A percentile compares a stretch with the other conserved stretches of the same genome.
Evolutionary conservation across 2,797 vertebrate species (phyloP).

Genomic region (Bovichtus variegatus): DNA sequence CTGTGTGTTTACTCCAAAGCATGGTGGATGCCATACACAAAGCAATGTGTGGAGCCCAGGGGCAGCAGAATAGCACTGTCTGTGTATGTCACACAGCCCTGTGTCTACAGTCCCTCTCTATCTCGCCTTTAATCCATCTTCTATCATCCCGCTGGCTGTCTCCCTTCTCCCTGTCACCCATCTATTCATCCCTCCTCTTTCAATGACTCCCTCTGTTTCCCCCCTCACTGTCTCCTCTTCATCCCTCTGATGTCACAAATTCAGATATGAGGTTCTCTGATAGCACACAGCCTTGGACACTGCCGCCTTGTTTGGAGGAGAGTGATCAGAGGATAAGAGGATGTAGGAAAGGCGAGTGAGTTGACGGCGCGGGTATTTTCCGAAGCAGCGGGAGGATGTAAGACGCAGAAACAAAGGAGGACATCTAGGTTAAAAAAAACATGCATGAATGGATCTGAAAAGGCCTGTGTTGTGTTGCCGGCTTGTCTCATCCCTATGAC

Average conservation of each 20-base stretch:
- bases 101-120: slow-evolving; percentile 51
- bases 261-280: slow-evolving; percentile 67
- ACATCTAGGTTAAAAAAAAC: slow-evolving; percentile 79
- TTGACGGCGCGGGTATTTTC: slow-evolving; percentile 45
- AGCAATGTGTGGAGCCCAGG: slow-evolving; percentile 41
- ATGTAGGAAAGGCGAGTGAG: slow-evolving; percentile 38
- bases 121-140: slow-evolving; percentile 68
- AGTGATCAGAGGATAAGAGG: slow-evolving; percentile 60
- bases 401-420: slow-evolving; percentile 76
- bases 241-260: slow-evolving; percentile 70
- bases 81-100: slow-evolving; percentile 55
- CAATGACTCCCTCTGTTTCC: slow-evolving; percentile 59
- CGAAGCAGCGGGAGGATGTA: slow-evolving; percentile 53
- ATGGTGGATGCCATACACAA: slow-evolving; percentile 56
- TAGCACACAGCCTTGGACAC: slow-evolving; percentile 59
- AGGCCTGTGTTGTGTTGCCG: slow-evolving; percentile 71
- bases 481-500: slow-evolving; percentile 74
- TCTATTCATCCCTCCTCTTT: slow-evolving; percentile 63
- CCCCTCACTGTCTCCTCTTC: slow-evolving; percentile 47
- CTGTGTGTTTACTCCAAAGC: slow-evolving; percentile 46
- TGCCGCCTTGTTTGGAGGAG: slow-evolving; percentile 60
- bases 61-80: slow-evolving; percentile 57
- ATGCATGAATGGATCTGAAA: slow-evolving; percentile 81
- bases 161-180: slow-evolving; percentile 57
- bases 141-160: slow-evolving; percentile 59